Conservation (phyloP, 2,113 vertebrate genomes). For the Mustelus asterias region DNA sequence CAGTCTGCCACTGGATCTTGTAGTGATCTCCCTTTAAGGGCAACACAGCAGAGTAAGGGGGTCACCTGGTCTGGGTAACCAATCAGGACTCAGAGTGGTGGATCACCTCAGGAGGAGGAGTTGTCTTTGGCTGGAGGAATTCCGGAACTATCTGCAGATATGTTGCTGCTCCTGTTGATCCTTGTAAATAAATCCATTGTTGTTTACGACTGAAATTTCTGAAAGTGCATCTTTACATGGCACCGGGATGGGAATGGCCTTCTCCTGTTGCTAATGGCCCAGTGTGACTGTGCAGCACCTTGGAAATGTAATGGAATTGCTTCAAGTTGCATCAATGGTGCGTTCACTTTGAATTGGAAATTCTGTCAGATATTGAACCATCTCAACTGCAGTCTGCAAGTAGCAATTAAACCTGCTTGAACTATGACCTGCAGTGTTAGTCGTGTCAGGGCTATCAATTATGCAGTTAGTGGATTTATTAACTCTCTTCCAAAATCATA, state of each 20-base stretch:
- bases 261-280: background rate
- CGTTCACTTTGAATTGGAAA: background rate
- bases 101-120: too few species aligned
- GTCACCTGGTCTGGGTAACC: too few species aligned
- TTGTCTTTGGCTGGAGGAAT: too few species aligned
- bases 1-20: background rate
- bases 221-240: too few species aligned
- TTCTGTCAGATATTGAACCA: background rate
- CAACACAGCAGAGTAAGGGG: too few species aligned
- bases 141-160: too few species aligned
- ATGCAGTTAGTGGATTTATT: background rate
- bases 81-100: too few species aligned
- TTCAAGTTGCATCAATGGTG: background rate
- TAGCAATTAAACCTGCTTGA: background rate
- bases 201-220: too few species aligned
- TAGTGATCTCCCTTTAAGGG: too few species aligned
- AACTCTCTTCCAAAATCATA: background rate
- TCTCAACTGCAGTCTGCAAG: background rate
- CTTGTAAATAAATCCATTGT: too few species aligned
- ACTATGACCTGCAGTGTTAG: background rate
- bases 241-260: background rate
- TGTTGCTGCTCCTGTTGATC: too few species aligned
- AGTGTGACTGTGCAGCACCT: background rate
- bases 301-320: background rate
- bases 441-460: background rate